A percentile compares a stretch with the other conserved stretches of the same genome.
These are phyloP conservation scores for Yponomeuta plumbellus DNA, from an alignment of 2,888 invertebrate genomes.

Conservation along the genomic window DNA sequence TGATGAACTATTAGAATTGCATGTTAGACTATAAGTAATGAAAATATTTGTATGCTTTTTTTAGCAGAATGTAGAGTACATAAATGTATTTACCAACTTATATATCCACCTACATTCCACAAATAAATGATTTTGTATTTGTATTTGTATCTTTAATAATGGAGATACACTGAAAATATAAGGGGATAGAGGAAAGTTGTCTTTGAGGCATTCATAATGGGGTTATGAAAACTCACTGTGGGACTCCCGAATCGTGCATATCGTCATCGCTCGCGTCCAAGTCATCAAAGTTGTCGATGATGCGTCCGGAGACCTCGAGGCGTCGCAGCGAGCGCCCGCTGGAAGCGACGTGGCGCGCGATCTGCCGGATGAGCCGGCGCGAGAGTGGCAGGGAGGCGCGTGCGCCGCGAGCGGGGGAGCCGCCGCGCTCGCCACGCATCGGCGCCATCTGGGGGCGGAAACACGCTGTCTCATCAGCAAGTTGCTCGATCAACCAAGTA, in stretches of 20 bases:
- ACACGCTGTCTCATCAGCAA: no score
- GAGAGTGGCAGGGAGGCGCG: constrained; percentile 69
- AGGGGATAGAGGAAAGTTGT: no score
- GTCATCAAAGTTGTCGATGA: constrained; percentile 73
- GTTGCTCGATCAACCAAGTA: no score
- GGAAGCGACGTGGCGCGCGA: constrained; percentile 69
- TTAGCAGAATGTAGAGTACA: no score
- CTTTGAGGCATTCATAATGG: neutral
- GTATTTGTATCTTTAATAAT: no score
- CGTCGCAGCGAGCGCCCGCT: constrained; percentile 69
- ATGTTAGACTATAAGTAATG: no score
- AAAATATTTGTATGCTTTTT: no score
- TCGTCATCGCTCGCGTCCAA: constrained; percentile 41
- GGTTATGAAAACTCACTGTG: neutral
- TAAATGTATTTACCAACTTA: no score
- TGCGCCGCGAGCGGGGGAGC: constrained; percentile 68
- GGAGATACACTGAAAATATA: no score
- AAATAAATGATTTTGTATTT: no score
- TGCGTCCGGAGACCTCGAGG: constrained; percentile 66
- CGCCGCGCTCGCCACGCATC: constrained; percentile 70
- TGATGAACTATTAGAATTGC: no score
- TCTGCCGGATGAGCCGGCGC: constrained; percentile 66
- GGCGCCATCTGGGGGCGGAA: constrained; percentile 59
- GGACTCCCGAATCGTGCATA: constrained; percentile 19
- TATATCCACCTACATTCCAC: no score